Evolutionary conservation across 2,113 vertebrate species (phyloP), one percentile per base, ranked within the genome.

Genomic region (Corydoras sp.): DNA sequence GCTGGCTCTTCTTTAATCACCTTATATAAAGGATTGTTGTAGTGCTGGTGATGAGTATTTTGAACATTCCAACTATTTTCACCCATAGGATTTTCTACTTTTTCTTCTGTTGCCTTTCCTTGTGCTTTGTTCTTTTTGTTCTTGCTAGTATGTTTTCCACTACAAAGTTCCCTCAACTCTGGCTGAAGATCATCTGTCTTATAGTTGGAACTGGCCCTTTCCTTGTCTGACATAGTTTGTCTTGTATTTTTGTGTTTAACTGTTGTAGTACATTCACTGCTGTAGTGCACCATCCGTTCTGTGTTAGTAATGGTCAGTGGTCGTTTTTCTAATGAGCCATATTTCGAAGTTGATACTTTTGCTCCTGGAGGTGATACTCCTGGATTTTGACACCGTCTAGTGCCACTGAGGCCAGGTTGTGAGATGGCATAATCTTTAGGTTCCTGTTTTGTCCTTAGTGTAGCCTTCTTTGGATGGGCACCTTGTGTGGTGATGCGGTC

Each of bases 1-100:
- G 84, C 83, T 3, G 90, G 89, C 74, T 91, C 90, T 65, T 90
- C 85, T 81, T 91, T 91, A 72, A 91, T 90, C 31, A 86, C 84
- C 81, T 80, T 90, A 66, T 89, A 89, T 50, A 90, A 75, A 56
- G 86, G 81, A 68, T 89, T 85, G 72, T 14, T 81, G 65, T 86
- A 80, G 32, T 84, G 81, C 0, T 82, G 71, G 10, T 80, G 30
- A 78, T 66, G 62, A 64, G 75, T 15, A 29, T 68, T 10, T 76
- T 69, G 58, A 71, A 62, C 49, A 56, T 58, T 62, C 76, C 69
- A 68, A 35, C 65, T 30, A 49, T 49, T 76, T 78, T 24, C 29
- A 50, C 60, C 53, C 31, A 67, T 64, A 12, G 35, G 69, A 32
- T 58, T 58, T 2, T 65, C 13, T 13, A 76, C 70, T 48, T 49